Base-by-base conservation (phyloP, 1,140 invertebrate species). In the Wiebesia pumilae region DNA sequence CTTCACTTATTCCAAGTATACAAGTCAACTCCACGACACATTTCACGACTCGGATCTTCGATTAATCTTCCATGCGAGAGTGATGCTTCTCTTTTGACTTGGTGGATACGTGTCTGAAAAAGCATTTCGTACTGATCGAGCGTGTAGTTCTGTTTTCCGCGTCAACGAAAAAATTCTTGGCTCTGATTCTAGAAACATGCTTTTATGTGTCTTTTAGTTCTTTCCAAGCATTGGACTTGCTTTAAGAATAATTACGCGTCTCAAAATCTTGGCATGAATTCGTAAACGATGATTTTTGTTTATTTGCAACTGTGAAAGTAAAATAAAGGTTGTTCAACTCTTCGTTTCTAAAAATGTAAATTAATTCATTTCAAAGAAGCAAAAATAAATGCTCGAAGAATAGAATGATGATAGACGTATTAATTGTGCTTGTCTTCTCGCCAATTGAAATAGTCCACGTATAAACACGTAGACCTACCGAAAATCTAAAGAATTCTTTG, bases 31-130 rank as follows among this genome's bases (percentile, higher is more conserved):
- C 82, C 80, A 30, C 80, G 71, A 38, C 40, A 65, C 54, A 35
- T 86, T 73, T 81, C 80, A 14, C 30, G 80, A 35, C 24, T 47
- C 35, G 35, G 21, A 73, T 81, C 30, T 82, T 86, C 47, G 80
- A 86, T 81, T 81, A 81, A 82, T 82, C 80, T 86, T 86, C 47
- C 38, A 30, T 27, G 14, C 62, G 69, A 85, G 62, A 85, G 67
- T 47, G 78, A 81, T 33, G n/a, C 58, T 54, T 75, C 75, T n/a
- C 58, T 78, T 24, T 69, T 12, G 16, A 21, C 40, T 84, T n/a
- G n/a, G 38, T 14, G 67, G 71, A 83, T 67, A 24, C 65, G 35
- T 35, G 40, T 69, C n/a, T 67, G 81, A 82, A 67, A 82, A 82
- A 71, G 81, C 21, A 43, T 73, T 71, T 73, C 40, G 40, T 54